A percentile compares a stretch with the other conserved stretches of the same genome.
These are phyloP conservation scores for Hepsetus odoe DNA, from an alignment of 2,113 vertebrate genomes.

Conservation along the genomic window DNA sequence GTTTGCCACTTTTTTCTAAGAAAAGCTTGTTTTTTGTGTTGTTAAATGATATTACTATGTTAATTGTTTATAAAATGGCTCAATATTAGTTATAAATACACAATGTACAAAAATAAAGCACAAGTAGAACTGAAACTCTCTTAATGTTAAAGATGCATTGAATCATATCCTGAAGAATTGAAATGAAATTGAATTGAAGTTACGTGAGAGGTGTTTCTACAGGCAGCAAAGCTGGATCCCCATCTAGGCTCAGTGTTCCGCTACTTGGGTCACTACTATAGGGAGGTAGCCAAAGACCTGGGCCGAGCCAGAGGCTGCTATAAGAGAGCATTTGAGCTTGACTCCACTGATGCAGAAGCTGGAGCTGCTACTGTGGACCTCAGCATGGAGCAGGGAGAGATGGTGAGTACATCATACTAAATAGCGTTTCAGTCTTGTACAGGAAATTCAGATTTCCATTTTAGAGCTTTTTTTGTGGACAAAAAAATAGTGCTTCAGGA, in stretches of 20 bases:
- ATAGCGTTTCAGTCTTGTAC: background rate
- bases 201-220: too few species aligned
- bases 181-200: too few species aligned
- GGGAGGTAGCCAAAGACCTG: conserved; percentile 81
- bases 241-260: conserved; percentile 83
- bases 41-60: background rate
- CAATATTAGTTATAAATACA: too few species aligned
- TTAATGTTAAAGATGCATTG: too few species aligned
- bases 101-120: too few species aligned
- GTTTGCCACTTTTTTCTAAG: too few species aligned
- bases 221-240: conserved; percentile 93
- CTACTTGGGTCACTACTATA: conserved; percentile 92
- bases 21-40: too few species aligned
- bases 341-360: conserved; percentile 81
- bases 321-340: conserved; percentile 93
- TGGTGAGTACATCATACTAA: conserved; percentile 70
- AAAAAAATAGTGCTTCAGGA: too few species aligned
- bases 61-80: too few species aligned
- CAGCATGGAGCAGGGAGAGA: conserved; percentile 87
- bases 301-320: conserved; percentile 91
- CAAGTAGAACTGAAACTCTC: too few species aligned
- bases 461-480: too few species aligned
- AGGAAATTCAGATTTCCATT: background rate
- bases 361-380: conserved; percentile 89
- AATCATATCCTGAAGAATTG: too few species aligned